These are phyloP conservation scores for Origma solitaria DNA, from an alignment of 2,113 vertebrate genomes.

Conservation along the genomic window DNA sequence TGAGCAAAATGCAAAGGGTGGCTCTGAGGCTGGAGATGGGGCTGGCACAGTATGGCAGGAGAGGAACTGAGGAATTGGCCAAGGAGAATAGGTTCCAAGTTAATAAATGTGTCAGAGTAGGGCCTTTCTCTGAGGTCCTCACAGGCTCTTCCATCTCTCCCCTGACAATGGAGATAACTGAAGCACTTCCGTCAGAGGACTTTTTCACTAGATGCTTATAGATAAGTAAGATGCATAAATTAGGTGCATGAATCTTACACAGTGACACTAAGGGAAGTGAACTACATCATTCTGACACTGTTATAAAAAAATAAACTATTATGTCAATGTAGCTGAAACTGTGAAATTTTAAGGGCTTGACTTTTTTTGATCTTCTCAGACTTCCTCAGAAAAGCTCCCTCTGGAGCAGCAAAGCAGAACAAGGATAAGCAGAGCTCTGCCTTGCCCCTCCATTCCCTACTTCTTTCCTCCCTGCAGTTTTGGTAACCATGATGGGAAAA, in stretches of 20 bases:
- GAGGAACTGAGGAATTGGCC: not conserved
- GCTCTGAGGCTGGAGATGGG: not conserved
- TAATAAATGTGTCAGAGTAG: not conserved
- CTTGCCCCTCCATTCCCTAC: not conserved
- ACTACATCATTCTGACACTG: not conserved
- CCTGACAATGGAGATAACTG: not conserved
- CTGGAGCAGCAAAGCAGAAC: not conserved
- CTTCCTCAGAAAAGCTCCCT: not conserved
- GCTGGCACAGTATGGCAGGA: not conserved
- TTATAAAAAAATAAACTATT: not conserved
- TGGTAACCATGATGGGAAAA: not conserved
- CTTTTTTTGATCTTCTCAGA: not conserved
- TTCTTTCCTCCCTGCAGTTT: not conserved
- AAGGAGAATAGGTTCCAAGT: not conserved
- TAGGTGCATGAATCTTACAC: not conserved
- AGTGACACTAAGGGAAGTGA: not conserved
- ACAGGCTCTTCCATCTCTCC: not conserved
- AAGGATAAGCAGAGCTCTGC: not conserved
- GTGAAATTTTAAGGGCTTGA: not conserved
- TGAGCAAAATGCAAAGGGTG: not conserved
- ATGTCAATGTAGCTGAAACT: not conserved
- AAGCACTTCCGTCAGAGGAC: not conserved
- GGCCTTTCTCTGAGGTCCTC: not conserved
- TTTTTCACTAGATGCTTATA: not conserved
- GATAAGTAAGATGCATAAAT: not conserved